Conservation (phyloP, 1,140 invertebrate species). For the Zaprionus inermis region DNA sequence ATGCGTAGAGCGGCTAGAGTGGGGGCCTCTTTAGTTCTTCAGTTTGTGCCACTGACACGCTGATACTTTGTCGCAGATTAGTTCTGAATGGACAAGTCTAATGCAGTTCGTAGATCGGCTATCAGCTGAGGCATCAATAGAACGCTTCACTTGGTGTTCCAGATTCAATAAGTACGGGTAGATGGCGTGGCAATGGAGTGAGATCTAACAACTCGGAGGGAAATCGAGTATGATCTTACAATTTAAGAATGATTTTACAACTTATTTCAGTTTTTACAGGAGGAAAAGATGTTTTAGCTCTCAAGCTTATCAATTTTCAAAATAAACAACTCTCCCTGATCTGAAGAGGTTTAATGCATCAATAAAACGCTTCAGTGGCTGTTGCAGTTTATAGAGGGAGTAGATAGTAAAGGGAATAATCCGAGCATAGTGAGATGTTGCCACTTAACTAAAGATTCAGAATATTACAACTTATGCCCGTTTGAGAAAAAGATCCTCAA, state of each 20-base stretch:
- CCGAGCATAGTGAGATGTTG: too few species aligned
- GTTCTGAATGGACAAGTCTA: background rate
- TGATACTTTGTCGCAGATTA: conserved; percentile 1
- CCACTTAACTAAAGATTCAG: too few species aligned
- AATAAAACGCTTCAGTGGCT: too few species aligned
- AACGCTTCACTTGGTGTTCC: conserved; percentile 4
- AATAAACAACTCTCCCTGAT: background rate
- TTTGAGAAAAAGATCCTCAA: background rate
- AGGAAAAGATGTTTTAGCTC: background rate
- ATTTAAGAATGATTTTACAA: background rate
- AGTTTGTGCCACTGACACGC: conserved; percentile 1
- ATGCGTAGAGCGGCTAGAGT: conserved; percentile 28
- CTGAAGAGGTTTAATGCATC: too few species aligned
- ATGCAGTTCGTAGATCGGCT: conserved; percentile 4
- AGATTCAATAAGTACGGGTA: background rate
- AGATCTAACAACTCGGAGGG: background rate
- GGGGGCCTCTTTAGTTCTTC: background rate
- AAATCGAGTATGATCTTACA: background rate
- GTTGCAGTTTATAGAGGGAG: too few species aligned
- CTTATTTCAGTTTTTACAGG: background rate
- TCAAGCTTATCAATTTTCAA: background rate
- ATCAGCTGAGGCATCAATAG: conserved; percentile 3
- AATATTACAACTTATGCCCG: too few species aligned
- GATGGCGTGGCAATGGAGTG: background rate
- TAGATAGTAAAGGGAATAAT: too few species aligned